Percentiles rank a stretch among this genome's conserved stretches.
These are phyloP conservation scores for Aegypius monachus DNA, from an alignment of 2,113 vertebrate genomes.

Conservation along the genomic window DNA sequence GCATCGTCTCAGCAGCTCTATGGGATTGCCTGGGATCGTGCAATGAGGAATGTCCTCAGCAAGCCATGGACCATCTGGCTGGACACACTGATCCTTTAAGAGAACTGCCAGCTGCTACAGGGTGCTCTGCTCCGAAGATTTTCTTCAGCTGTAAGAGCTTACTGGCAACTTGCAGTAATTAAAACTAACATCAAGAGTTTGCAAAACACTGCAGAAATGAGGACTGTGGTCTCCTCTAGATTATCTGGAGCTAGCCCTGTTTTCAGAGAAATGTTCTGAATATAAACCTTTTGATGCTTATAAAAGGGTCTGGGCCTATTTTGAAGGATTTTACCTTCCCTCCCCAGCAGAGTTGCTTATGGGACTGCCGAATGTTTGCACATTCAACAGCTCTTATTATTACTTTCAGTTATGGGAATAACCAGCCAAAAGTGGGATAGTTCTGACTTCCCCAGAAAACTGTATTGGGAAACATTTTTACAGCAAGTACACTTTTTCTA, in stretches of 20 bases:
- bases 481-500: not conserved
- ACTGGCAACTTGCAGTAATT: not conserved
- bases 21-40: not conserved
- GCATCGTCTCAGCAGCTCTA: not conserved
- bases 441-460: not conserved
- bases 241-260: not conserved
- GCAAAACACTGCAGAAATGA: not conserved
- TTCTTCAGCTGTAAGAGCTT: not conserved
- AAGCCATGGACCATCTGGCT: not conserved
- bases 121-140: not conserved
- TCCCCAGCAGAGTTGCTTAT: not conserved
- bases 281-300: not conserved
- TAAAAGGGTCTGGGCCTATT: not conserved
- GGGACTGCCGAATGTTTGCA: not conserved
- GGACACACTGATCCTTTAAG: not conserved
- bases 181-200: not conserved
- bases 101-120: not conserved
- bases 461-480: not conserved
- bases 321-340: not conserved
- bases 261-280: not conserved
- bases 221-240: not conserved
- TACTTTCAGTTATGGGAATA: not conserved
- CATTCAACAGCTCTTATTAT: not conserved
- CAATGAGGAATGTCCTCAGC: not conserved
- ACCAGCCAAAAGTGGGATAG: not conserved